phyloP scores from a whole-genome alignment of 2,797 vertebrate species.

The Leuciscus waleckii region DNA sequence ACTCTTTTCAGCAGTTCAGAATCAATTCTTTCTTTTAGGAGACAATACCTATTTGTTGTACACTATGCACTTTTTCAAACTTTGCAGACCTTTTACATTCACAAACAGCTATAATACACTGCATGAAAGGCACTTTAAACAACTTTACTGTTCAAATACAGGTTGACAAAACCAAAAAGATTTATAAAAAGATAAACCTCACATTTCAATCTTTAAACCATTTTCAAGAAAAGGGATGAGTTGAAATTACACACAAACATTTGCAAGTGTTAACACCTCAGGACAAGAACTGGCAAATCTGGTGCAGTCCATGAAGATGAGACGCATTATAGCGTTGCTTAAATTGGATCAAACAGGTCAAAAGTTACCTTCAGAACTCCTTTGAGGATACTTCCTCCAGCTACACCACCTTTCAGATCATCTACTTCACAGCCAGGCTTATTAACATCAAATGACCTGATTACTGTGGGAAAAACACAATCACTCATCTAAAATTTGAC shows the following conservation, averaged over 20 bases:
- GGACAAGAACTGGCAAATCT: no score
- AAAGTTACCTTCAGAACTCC: slow-evolving; percentile 93
- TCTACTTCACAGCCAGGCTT: slow-evolving; percentile 99
- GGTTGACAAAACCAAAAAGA: no score
- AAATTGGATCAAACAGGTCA: slow-evolving; percentile 1
- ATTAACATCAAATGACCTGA: slow-evolving; percentile 98
- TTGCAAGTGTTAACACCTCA: no score
- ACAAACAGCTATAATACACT: background rate
- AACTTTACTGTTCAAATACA: no score
- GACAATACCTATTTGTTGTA: background rate
- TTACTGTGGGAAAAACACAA: slow-evolving; percentile 78
- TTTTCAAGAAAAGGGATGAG: background rate
- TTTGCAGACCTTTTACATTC: background rate
- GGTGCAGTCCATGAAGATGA: no score
- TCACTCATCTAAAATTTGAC: background rate
- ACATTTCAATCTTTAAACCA: background rate
- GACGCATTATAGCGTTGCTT: background rate
- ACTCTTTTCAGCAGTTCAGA: background rate
- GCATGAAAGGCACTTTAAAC: background rate
- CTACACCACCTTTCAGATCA: slow-evolving; percentile 97
- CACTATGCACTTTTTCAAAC: background rate
- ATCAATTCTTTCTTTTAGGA: background rate
- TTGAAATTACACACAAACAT: background rate
- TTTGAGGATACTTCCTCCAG: slow-evolving; percentile 97
- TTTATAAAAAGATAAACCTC: no score